Evolutionary conservation across 2,113 vertebrate genomes (phyloP), one percentile per base, ranked within the genome.

Genomic region (Cephalopterus ornatus): DNA sequence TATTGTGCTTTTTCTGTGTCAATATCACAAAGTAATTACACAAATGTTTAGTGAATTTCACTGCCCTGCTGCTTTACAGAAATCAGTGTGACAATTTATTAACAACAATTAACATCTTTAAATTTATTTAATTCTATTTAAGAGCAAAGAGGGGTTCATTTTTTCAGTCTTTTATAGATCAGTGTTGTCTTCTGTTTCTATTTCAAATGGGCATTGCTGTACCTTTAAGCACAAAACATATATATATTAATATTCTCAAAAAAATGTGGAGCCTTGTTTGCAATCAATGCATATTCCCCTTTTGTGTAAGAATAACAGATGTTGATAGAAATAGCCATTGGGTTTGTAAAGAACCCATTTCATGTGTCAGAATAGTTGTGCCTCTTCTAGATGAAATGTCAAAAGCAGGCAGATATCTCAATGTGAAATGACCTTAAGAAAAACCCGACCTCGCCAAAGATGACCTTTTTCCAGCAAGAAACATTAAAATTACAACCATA

Each of bases 381-480:
- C 92, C 96, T 97, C 96, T 87, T 86, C 89, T 86, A 97, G 97
- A 98, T 96, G 95, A 97, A 97, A 97, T 97, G 98, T 97, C 97
- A 98, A 75, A 97, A 97, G 94, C 91, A 97, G 97, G 95, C 97
- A 97, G 96, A 97, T 96, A 95, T 97, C 96, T 97, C 97, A 91
- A 67, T 97, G 97, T 97, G 98, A 98, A 98, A 97, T 97, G 97
- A 98, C 98, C 97, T 98, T 97, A 97, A 98, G 97, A 97, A 97
- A 97, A 96, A 98, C 94, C 97, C 88, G 59, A 96, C 96, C 97
- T 98, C 91, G 14, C 97, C 97, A 94, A 97, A 98, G 94, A 96
- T 98, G 98, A 97, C 97, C 97, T 98, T 98, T 98, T 95, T 96
- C 96, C 95, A 97, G 89, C 93, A 97, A 97, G 92, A 97, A 98